These are phyloP conservation scores for Phrynocephalus guinanensis DNA, from an alignment of 2,797 vertebrate genomes.

Conservation along the genomic window DNA sequence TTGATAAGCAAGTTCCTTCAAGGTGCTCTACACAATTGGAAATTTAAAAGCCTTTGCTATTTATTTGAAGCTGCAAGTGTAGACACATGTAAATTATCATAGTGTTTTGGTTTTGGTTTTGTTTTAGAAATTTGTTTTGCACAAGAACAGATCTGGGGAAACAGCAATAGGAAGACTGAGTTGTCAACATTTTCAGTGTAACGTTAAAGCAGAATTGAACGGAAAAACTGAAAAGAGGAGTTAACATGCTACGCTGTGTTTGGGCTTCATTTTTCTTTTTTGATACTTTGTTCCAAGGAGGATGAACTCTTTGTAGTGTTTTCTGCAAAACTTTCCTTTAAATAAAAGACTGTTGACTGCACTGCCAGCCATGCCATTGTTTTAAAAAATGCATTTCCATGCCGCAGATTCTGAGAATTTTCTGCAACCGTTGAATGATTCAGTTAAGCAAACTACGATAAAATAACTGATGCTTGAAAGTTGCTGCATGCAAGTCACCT, in stretches of 20 bases:
- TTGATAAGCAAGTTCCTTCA: conserved; percentile 42
- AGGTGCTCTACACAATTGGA: conserved; percentile 38
- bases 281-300: conserved; percentile 29
- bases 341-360: conserved; percentile 46
- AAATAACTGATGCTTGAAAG: neutral
- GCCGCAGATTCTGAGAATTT: conserved; percentile 13
- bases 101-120: neutral
- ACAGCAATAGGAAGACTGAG: conserved; percentile 5
- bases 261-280: conserved; percentile 4
- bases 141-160: conserved; percentile 16
- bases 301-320: conserved; percentile 42
- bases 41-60: conserved; percentile 27
- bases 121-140: neutral
- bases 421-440: neutral
- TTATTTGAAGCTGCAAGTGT: conserved; percentile 24
- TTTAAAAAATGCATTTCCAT: conserved; percentile 53
- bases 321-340: conserved; percentile 34
- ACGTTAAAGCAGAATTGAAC: conserved; percentile 29
- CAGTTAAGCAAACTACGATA: neutral
- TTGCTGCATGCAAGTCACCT: neutral
- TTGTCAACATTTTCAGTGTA: conserved; percentile 1
- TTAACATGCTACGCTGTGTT: conserved; percentile 8
- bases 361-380: conserved; percentile 16
- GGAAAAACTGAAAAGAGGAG: conserved; percentile 26
- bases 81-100: neutral